Evolutionary conservation across 2,113 vertebrate species (phyloP), one percentile per base, ranked within the genome.

Genomic region (Zosterops lateralis): DNA sequence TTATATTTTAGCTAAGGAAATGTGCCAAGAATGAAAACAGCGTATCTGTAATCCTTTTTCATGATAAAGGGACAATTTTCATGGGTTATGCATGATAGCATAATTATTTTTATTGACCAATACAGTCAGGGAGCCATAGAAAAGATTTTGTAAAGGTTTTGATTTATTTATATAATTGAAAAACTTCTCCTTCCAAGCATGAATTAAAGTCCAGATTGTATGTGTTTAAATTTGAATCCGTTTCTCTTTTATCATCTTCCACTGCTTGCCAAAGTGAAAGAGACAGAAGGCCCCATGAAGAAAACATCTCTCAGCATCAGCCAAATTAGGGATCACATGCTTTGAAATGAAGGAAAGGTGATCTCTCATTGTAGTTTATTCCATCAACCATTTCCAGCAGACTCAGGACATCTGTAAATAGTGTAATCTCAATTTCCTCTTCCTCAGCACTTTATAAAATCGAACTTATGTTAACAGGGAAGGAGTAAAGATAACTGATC

Each of bases 331-430:
- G 71, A 92, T 94, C 68, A 66, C 25, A 45, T 66, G 64, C 74
- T 95, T 96, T 95, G 94, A 95, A 93, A 95, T 93, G 71, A 95
- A 85, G 77, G 94, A 93, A 96, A 96, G 90, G 84, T 91, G 95
- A 96, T 95, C 90, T 95, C 78, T 86, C 38, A 54, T 66, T 9
- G 22, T 81, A 84, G 84, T 81, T 95, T 66, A 83, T 90, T 94
- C 95, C 77, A 87, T 93, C 92, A 96, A 85, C 94, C 77, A 89
- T 94, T 92, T 91, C 78, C 86, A 95, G 42, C 34, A 42, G 85
- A 94, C 92, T 94, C 61, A 2, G 51, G 74, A 97, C 87, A 94
- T 92, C 83, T 95, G 90, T 95, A 95, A 94, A 65, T 75, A 84
- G 31, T 88, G 80, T 89, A 95, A 96, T 95, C 83, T 96, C 95